These are phyloP conservation scores for Drosophila paramelanica DNA, from an alignment of 2,888 invertebrate species.

Conservation along the genomic window DNA sequence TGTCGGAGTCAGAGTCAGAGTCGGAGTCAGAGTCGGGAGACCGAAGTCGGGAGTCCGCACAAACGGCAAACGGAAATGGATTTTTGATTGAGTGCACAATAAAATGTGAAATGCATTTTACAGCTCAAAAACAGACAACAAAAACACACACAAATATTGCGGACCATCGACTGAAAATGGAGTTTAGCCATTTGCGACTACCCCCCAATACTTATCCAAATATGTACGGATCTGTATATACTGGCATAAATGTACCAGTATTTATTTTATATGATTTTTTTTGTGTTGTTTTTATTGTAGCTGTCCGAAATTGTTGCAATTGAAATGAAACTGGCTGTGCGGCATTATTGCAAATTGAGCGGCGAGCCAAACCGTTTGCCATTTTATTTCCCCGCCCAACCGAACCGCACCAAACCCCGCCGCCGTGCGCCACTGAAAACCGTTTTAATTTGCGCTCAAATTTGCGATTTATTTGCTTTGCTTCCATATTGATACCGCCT, in stretches of 20 bases:
- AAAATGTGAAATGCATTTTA: slow-evolving; percentile 79
- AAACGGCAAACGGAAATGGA: slow-evolving; percentile 77
- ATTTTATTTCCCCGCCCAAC: slow-evolving; percentile 8
- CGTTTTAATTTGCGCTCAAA: slow-evolving; percentile 67
- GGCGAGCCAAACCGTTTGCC: slow-evolving; percentile 49
- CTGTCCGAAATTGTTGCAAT: slow-evolving; percentile 59
- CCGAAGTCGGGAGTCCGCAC: slow-evolving; percentile 26
- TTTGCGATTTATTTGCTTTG: slow-evolving; percentile 65
- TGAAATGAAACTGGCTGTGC: slow-evolving; percentile 55
- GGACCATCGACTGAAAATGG: slow-evolving; percentile 34
- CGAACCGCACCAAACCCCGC: neutral
- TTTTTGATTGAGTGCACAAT: slow-evolving; percentile 80
- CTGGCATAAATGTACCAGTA: slow-evolving; percentile 5
- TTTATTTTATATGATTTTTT: slow-evolving; percentile 16
- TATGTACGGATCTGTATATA: neutral
- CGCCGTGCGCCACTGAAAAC: slow-evolving; percentile 16
- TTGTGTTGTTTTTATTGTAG: slow-evolving; percentile 28
- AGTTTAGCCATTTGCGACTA: slow-evolving; percentile 50
- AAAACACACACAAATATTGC: slow-evolving; percentile 36
- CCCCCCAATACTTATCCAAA: slow-evolving; percentile 14
- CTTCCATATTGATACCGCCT: slow-evolving; percentile 59
- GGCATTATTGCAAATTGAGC: slow-evolving; percentile 65
- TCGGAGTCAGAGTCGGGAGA: slow-evolving; percentile 3
- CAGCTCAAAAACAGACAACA: slow-evolving; percentile 61
- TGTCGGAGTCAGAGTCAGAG: neutral